Percentiles rank a stretch among this genome's conserved stretches.
These are phyloP conservation scores for Hirtodrosophila confusa DNA, from an alignment of 2,888 invertebrate species.

Conservation along the genomic window DNA sequence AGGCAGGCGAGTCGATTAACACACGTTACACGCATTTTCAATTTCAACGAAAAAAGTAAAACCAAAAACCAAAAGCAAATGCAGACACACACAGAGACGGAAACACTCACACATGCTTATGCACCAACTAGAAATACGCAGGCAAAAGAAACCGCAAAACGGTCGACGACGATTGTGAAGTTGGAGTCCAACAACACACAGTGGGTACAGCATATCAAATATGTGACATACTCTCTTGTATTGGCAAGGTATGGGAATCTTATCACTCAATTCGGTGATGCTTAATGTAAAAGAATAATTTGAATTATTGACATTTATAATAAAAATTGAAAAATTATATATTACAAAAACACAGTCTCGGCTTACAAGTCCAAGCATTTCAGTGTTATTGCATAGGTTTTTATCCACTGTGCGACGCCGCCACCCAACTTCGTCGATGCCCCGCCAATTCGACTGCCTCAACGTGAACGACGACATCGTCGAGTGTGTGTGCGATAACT, in stretches of 20 bases:
- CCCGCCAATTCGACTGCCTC: conserved; percentile 34
- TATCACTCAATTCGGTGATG: too few relatives aligned
- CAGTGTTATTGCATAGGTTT: too few relatives aligned
- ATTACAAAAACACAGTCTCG: too few relatives aligned
- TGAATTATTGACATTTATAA: background rate
- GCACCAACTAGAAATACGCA: conserved; percentile 51
- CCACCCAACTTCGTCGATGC: conserved; percentile 17
- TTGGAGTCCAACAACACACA: conserved; percentile 36
- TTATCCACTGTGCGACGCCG: conserved; percentile 26
- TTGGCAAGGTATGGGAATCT: too few relatives aligned
- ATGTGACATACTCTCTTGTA: background rate
- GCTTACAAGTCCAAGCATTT: too few relatives aligned
- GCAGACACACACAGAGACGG: conserved; percentile 11
- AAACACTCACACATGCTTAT: conserved; percentile 3
- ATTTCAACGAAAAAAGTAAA: conserved; percentile 33
- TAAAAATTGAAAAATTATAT: background rate
- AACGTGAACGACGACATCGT: conserved; percentile 38
- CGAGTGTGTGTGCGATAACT: conserved; percentile 56
- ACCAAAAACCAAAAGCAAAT: conserved; percentile 37
- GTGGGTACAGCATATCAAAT: conserved; percentile 14
- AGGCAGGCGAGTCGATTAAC: conserved; percentile 30
- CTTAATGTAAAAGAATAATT: too few relatives aligned
- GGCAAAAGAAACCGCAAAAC: conserved; percentile 54
- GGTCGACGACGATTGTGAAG: conserved; percentile 38
- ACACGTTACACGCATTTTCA: conserved; percentile 51